A percentile compares a stretch with the other conserved stretches of the same genome.
These are phyloP conservation scores for Crossocerus cetratus DNA, from an alignment of 2,888 invertebrate genomes.

Conservation along the genomic window DNA sequence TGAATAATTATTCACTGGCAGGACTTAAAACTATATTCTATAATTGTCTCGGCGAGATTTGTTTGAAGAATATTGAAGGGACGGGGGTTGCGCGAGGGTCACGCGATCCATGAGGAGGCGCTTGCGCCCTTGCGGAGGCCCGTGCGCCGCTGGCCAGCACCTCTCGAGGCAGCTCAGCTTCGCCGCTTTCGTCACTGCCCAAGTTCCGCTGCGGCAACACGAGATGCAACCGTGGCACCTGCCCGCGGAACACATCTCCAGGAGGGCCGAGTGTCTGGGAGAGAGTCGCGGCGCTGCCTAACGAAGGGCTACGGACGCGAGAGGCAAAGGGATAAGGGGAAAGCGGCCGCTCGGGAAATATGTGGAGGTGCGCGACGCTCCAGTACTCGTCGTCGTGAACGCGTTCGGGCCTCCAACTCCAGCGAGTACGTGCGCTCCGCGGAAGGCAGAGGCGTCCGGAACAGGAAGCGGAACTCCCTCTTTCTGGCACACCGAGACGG, in stretches of 20 bases:
- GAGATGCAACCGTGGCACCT: conserved; percentile 45
- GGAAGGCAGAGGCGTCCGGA: background rate
- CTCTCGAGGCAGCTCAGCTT: conserved; percentile 16
- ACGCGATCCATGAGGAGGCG: conserved; percentile 68
- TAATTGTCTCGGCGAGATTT: background rate
- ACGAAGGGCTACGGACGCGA: conserved; percentile 2
- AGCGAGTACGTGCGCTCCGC: conserved; percentile 1
- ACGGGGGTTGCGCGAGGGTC: conserved; percentile 7
- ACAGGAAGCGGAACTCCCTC: background rate
- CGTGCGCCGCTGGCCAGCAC: background rate
- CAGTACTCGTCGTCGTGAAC: conserved; percentile 35
- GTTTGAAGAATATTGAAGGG: background rate
- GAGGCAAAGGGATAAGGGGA: background rate
- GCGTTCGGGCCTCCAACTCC: conserved; percentile 11
- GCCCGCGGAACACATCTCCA: conserved; percentile 24
- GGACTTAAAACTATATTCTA: too few species aligned
- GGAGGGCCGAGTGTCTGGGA: conserved; percentile 33
- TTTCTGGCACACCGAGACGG: background rate
- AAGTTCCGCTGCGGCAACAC: conserved; percentile 38
- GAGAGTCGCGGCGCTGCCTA: conserved; percentile 20
- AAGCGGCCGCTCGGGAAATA: conserved; percentile 13
- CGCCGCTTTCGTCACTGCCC: conserved; percentile 31
- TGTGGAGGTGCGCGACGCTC: conserved; percentile 32
- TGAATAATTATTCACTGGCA: too few species aligned
- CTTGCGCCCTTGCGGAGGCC: conserved; percentile 61